A percentile compares a stretch with the other conserved stretches of the same genome.
Evolutionary conservation across 37 sponge, comb jelly and placozoan species (phyloP).

Genomic region (Aphrocallistes beatrix): DNA sequence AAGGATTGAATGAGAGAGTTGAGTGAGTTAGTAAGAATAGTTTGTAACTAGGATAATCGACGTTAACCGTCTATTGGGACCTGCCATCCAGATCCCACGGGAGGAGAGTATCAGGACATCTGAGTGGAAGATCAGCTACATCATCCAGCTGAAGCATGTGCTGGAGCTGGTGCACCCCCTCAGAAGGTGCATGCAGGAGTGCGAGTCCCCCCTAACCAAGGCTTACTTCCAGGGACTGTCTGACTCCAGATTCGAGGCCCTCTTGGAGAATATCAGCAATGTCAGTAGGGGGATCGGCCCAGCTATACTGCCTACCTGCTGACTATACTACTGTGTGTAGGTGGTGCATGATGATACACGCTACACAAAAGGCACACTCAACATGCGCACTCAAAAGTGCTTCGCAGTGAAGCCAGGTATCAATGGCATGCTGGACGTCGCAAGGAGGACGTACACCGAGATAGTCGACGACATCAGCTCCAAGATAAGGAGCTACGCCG

Average conservation of each 20-base stretch:
- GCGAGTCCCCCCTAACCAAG: conserved; percentile 50
- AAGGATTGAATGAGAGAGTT: too few relatives aligned
- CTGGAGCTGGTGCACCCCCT: conserved; percentile 83
- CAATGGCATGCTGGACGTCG: conserved; percentile 62
- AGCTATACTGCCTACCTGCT: too few relatives aligned
- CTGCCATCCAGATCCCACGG: conserved; percentile 74
- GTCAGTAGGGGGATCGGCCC: too few relatives aligned
- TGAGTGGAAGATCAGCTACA: conserved; percentile 68
- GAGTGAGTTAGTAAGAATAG: too few relatives aligned
- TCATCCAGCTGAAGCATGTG: conserved; percentile 79
- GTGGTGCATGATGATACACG: conserved; percentile 88
- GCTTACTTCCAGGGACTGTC: conserved; percentile 54
- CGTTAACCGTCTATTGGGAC: conserved; percentile 76
- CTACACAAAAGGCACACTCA: conserved; percentile 82
- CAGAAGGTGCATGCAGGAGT: conserved; percentile 34
- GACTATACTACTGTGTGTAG: too few relatives aligned
- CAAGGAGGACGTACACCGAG: conserved; percentile 85
- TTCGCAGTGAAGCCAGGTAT: conserved; percentile 75
- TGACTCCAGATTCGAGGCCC: conserved; percentile 51
- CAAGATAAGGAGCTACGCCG: conserved; percentile 18
- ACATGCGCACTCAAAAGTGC: conserved; percentile 95
- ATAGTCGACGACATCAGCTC: conserved; percentile 83
- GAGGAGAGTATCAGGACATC: conserved; percentile 80
- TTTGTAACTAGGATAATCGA: conserved; percentile 83
- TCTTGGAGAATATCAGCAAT: conserved; percentile 43